Evolutionary conservation across 2,888 invertebrate genomes (phyloP).

Genomic region (Horisme vitalbata): DNA sequence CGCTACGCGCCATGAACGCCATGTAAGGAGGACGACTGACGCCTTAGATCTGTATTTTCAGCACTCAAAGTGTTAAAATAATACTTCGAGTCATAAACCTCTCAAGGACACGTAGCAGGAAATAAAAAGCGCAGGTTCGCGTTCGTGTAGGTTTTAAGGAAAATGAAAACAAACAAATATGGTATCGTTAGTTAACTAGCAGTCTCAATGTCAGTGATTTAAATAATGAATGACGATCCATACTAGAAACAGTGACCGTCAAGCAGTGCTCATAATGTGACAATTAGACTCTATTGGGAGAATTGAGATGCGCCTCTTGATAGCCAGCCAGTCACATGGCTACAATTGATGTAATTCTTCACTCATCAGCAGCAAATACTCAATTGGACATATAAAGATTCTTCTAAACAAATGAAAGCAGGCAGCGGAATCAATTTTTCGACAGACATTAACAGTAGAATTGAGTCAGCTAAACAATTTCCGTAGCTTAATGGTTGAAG

Average conservation of each 20-base stretch:
- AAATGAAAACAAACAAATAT: slow-evolving; percentile 3
- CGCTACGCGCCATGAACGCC: no score
- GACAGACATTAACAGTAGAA: not conserved
- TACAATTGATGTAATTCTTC: slow-evolving; percentile 25
- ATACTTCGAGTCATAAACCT: no score
- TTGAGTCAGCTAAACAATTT: slow-evolving; percentile 10
- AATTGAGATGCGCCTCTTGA: slow-evolving; percentile 72
- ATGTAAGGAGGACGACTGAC: no score
- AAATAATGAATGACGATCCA: slow-evolving; percentile 9
- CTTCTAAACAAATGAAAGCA: not conserved
- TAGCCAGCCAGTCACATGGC: slow-evolving; percentile 51
- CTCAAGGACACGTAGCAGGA: no score
- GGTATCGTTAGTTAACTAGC: not conserved
- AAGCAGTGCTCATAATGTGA: slow-evolving; percentile 61
- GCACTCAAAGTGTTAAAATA: no score
- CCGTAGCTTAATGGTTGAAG: no score
- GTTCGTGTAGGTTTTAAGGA: slow-evolving; percentile 1
- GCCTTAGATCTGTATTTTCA: no score
- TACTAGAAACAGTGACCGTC: slow-evolving; percentile 43
- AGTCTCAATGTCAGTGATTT: not conserved
- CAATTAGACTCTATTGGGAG: slow-evolving; percentile 71
- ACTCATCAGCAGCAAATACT: slow-evolving; percentile 11
- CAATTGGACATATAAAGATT: slow-evolving; percentile 8
- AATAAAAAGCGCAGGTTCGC: no score
- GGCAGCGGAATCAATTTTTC: not conserved